Evolutionary conservation across 2,113 vertebrate species (phyloP), one percentile per base, ranked within the genome.

Genomic region (Oriolus oriolus): DNA sequence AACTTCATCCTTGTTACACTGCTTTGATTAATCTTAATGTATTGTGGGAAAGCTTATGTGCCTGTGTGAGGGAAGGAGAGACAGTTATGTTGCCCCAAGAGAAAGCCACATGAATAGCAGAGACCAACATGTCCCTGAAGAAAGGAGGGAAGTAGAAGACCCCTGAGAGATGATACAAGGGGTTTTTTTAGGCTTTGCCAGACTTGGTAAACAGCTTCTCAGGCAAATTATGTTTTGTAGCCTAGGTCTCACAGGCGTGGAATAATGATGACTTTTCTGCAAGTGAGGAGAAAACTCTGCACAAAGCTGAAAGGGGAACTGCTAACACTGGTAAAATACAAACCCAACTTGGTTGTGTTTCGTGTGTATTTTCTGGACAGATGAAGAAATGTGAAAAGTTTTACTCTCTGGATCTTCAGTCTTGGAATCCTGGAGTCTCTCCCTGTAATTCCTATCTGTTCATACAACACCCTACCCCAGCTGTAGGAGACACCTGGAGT

Each of bases 11-110:
- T 84, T 82, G 13, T 57, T 96, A 53, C 54, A 30, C 26, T 79
- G 57, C 74, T 93, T 93, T 87, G 94, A 94, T 93, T 95, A 39
- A 68, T 89, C 41, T 76, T 84, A 89, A 78, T 87, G 27, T 60
- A 84, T 54, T 71, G 35, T 42, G 42, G 81, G 89, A 91, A 94
- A 89, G 74, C 53, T 14, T 65, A 73, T 68, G 81, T 30, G 47
- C 37, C 39, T 80, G 3, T 93, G 65, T 47, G 26, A 95, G 44
- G 76, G 59, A 84, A 87, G 60, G 57, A 65, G 52, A 30, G 53
- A 35, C 86, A 60, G 13, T 27, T 64, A 4, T 52, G 24, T 54
- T 93, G 42, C 79, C 54, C 39, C 54, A 59, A 31, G 75, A 90
- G 92, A 95, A 95, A 81, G 47, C 39, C 71, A 84, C 71, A n/a